phyloP scores from a whole-genome alignment of 2,888 invertebrate genomes.

The Stegana nigrithorax region DNA sequence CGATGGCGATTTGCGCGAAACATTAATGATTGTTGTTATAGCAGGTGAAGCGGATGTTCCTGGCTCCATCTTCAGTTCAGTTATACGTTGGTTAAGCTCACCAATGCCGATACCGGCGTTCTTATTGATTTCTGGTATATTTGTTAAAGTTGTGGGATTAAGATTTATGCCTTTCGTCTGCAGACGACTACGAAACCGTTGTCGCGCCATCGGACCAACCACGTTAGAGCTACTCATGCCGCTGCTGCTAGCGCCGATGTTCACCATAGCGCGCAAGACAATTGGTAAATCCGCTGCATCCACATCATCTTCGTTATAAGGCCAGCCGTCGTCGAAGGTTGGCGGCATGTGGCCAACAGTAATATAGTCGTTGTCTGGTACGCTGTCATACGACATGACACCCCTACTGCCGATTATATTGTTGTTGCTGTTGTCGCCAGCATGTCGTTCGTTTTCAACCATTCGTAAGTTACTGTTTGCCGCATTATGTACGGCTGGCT shows the following conservation, averaged over 20 bases:
- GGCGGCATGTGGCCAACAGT: slow-evolving; percentile 31
- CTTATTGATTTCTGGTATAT: slow-evolving; percentile 63
- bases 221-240: slow-evolving; percentile 20
- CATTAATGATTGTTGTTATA: slow-evolving; percentile 12
- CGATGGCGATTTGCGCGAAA: slow-evolving; percentile 6
- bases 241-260: slow-evolving; percentile 68
- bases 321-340: slow-evolving; percentile 70
- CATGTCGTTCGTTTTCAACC: slow-evolving; percentile 49
- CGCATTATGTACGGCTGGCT: slow-evolving; percentile 66
- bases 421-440: slow-evolving; percentile 23
- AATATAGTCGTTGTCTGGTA: slow-evolving; percentile 31
- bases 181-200: slow-evolving; percentile 74
- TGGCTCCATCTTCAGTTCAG: slow-evolving; percentile 79
- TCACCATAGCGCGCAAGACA: slow-evolving; percentile 85
- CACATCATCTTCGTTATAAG: slow-evolving; percentile 72
- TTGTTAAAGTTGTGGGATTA: slow-evolving; percentile 63
- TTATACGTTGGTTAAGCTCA: slow-evolving; percentile 78
- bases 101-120: slow-evolving; percentile 70
- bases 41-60: slow-evolving; percentile 43
- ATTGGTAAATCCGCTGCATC: slow-evolving; percentile 80
- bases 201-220: slow-evolving; percentile 55
- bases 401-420: slow-evolving; percentile 16
- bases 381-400: slow-evolving; percentile 28
- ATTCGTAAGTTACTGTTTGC: not conserved
- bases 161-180: slow-evolving; percentile 72